phyloP scores from a whole-genome alignment of 2,113 vertebrate genomes.

The Psittacula cyanocephala region DNA sequence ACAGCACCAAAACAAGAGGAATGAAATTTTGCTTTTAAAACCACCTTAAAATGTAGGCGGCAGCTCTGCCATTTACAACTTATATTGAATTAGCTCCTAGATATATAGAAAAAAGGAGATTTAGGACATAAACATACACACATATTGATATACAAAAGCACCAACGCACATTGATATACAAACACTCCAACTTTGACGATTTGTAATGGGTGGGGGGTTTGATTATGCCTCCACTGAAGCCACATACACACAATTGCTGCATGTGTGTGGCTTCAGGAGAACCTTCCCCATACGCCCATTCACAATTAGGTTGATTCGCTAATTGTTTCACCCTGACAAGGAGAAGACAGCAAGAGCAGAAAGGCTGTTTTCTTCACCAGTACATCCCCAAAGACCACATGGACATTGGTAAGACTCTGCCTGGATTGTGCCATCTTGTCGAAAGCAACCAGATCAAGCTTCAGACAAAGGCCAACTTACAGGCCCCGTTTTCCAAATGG shows the following conservation, averaged over 20 bases:
- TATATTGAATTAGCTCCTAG: background rate
- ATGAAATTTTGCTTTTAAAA: constrained; percentile 2
- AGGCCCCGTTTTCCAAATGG: background rate
- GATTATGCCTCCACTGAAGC: background rate
- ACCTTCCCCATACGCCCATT: background rate
- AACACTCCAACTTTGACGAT: background rate
- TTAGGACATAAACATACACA: background rate
- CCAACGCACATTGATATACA: background rate
- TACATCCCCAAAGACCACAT: background rate
- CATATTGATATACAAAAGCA: background rate
- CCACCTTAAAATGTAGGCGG: background rate
- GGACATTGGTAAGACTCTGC: background rate
- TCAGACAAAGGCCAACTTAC: background rate
- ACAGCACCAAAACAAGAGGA: background rate
- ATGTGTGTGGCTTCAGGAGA: background rate
- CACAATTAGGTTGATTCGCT: background rate
- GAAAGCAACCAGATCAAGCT: background rate
- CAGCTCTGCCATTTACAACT: background rate
- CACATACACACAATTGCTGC: background rate
- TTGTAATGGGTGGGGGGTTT: background rate
- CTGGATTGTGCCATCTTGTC: background rate
- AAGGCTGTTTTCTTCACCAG: background rate
- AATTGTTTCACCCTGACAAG: background rate
- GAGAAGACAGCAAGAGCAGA: background rate
- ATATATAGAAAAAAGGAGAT: background rate